phyloP scores from a whole-genome alignment of 2,113 vertebrate genomes.

The Nyctibius bracteatus region DNA sequence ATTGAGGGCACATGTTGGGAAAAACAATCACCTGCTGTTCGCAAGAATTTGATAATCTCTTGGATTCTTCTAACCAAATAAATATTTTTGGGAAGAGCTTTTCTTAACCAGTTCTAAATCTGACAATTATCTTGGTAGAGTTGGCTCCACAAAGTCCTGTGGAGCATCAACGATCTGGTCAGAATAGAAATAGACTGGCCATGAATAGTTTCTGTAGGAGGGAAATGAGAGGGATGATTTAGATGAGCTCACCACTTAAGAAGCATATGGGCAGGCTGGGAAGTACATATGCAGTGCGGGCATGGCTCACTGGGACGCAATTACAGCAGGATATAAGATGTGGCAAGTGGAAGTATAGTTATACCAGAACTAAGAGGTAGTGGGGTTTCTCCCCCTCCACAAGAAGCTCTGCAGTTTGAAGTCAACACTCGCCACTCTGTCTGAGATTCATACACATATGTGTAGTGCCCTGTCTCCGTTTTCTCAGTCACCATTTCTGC shows the following conservation, averaged over 20 bases:
- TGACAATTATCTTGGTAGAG: constrained; percentile 46
- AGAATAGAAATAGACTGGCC: constrained; percentile 51
- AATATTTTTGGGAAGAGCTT: constrained; percentile 52
- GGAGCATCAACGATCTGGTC: background rate
- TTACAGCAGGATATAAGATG: constrained; percentile 54
- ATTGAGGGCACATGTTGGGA: constrained; percentile 28
- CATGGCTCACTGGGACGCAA: background rate
- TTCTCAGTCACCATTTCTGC: constrained; percentile 25
- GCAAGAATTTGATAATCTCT: constrained; percentile 43
- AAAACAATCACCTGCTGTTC: constrained; percentile 62
- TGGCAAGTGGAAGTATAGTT: constrained; percentile 36
- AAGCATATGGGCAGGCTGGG: constrained; percentile 44
- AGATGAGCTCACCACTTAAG: constrained; percentile 62
- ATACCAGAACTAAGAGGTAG: background rate
- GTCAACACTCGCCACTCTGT: background rate
- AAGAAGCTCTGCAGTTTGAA: background rate
- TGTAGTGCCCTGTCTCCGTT: constrained; percentile 1
- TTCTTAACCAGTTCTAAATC: constrained; percentile 47
- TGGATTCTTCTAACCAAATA: constrained; percentile 63
- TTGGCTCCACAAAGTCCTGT: constrained; percentile 27
- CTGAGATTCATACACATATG: background rate
- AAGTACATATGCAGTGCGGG: background rate
- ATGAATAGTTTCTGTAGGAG: constrained; percentile 62
- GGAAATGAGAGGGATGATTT: constrained; percentile 53
- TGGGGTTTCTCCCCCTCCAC: background rate